Base-by-base conservation (phyloP, 2,797 vertebrate genomes). In the Sebastes trivittatus region DNA sequence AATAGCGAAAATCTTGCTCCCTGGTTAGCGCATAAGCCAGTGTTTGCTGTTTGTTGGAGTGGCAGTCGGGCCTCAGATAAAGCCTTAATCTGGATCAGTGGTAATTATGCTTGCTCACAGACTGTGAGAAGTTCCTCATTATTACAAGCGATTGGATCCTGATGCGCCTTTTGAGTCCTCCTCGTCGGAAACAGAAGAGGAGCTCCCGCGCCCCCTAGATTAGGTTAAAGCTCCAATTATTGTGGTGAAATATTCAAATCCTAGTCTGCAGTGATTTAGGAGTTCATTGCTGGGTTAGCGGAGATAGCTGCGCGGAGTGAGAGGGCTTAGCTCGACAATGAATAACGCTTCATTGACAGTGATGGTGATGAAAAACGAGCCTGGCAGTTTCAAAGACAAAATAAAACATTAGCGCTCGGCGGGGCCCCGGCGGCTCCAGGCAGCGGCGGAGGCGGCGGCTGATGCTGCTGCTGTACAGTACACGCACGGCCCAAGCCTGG, bases 141-240 rank as follows among this genome's bases (percentile, higher is more conserved):
- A 94, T 94, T 91, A 84, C 82, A 75, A 79, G 67, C 64, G 84
- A 93, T 92, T 89, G 92, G 86, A 91, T 94, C 85, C 90, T 80
- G 90, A 86, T 87, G 84, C 56, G 88, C 86, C 86, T 92, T 94
- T 91, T 89, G 86, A 93, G 92, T 90, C 84, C 66, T 80, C 73
- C 81, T 82, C 77, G 63, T 75, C 71, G 32, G 88, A 88, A 91
- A 94, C 86, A 90, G 87, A 85, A 83, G 89, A 92, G 92, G 87
- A 70, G 88, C 88, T 77, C 73, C 79, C 62, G 75, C 72, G 61
- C 36, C 90, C 79, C 83, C 85, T 69, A 93, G 93, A 95, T 95
- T 95, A 94, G 90, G 90, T 94, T 94, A 94, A 93, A 93, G 87
- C 93, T 92, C 89, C 94, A 94, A 95, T 95, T 95, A 95, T 38